Conservation (phyloP, 2,113 vertebrate species). For the Microcebus ravelobensis region DNA sequence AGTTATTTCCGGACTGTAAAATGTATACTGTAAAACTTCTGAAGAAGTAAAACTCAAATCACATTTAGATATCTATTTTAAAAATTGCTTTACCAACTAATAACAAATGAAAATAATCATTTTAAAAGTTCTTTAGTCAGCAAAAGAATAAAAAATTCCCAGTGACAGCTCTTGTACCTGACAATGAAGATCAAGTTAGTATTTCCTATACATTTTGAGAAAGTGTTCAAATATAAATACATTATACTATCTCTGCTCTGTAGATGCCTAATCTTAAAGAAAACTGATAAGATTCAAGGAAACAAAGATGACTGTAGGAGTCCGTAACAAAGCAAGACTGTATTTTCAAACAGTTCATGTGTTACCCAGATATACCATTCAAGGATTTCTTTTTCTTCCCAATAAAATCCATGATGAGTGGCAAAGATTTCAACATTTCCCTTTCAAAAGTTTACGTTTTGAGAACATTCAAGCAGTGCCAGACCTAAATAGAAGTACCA, state of each 20-base stretch:
- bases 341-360: background rate
- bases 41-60: background rate
- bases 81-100: background rate
- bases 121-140: background rate
- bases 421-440: constrained; percentile 4
- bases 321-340: background rate
- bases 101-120: background rate
- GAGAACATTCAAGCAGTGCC: background rate
- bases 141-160: background rate
- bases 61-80: constrained; percentile 7
- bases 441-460: background rate
- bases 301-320: background rate
- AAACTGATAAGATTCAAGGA: constrained; percentile 34
- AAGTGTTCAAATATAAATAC: background rate
- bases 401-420: background rate
- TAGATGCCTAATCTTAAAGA: background rate
- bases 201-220: background rate
- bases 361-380: background rate
- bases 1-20: background rate
- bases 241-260: background rate
- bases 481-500: background rate
- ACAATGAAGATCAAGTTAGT: background rate
- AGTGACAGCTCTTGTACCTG: background rate
- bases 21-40: background rate
- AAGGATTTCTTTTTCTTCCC: background rate